Conservation (phyloP, 2,113 vertebrate species). For the Crotalus horridus region DNA sequence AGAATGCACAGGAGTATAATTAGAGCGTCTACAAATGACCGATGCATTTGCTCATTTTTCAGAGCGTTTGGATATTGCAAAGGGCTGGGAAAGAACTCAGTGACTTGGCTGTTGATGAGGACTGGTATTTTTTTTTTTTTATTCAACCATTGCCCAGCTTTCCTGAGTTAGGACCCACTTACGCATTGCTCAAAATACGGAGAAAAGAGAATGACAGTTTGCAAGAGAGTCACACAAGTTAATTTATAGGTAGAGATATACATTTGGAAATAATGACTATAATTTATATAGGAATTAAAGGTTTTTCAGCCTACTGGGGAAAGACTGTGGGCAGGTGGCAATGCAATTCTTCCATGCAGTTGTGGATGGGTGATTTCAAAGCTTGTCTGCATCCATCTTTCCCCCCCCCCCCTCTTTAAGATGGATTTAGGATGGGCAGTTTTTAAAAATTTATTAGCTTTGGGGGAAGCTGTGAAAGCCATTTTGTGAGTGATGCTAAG, state of each 20-base stretch:
- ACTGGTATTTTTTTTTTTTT: not conserved
- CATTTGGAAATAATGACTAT: not conserved
- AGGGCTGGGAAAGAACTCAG: not conserved
- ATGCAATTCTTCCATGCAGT: not conserved
- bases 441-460: not conserved
- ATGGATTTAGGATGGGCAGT: too few relatives aligned
- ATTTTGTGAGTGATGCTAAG: not conserved
- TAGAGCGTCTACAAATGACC: not conserved
- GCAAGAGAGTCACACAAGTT: not conserved
- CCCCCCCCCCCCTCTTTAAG: not conserved
- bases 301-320: not conserved
- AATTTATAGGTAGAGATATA: not conserved
- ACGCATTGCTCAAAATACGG: not conserved
- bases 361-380: not conserved
- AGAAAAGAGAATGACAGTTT: not conserved
- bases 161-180: not conserved
- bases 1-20: not conserved
- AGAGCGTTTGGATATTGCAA: not conserved
- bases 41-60: not conserved
- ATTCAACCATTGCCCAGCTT: too few relatives aligned
- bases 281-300: not conserved
- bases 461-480: not conserved
- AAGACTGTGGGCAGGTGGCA: not conserved
- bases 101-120: not conserved
- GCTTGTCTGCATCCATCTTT: too few relatives aligned